Conservation (phyloP, 2,113 vertebrate genomes). For the Cephalopholis sonnerati region DNA sequence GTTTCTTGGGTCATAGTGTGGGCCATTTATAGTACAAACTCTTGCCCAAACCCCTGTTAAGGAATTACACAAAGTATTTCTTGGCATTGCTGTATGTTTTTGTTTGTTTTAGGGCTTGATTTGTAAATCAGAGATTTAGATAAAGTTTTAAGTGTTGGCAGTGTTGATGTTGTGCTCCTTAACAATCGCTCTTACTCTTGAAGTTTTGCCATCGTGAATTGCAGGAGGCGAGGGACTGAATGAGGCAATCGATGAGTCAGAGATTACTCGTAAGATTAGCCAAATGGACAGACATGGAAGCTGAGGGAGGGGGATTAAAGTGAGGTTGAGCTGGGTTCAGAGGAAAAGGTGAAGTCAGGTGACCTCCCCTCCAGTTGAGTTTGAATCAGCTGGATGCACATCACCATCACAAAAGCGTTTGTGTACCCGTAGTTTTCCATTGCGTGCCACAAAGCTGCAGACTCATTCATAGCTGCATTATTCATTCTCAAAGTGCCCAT, state of each 20-base stretch:
- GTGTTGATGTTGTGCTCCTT: slow-evolving; percentile 10
- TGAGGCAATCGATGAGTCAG: slow-evolving; percentile 58
- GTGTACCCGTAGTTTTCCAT: slow-evolving; percentile 18
- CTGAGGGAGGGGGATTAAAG: slow-evolving; percentile 34
- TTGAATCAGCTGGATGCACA: not conserved
- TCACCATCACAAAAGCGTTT: not conserved
- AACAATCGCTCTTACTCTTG: not conserved
- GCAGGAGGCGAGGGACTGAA: slow-evolving; percentile 13
- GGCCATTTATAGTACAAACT: not conserved
- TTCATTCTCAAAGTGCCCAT: slow-evolving; percentile 71
- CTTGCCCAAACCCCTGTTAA: not conserved
- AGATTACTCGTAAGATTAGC: slow-evolving; percentile 57
- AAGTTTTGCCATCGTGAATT: slow-evolving; percentile 27
- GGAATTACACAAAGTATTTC: not conserved
- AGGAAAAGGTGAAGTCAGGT: slow-evolving; percentile 40
- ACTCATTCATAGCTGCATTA: slow-evolving; percentile 77
- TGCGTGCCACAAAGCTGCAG: slow-evolving; percentile 66
- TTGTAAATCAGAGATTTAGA: slow-evolving; percentile 10
- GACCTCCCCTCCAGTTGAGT: not conserved
- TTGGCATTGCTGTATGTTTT: not conserved
- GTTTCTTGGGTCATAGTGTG: not conserved
- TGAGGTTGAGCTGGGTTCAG: slow-evolving; percentile 27
- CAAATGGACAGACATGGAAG: slow-evolving; percentile 5
- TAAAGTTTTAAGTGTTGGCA: not conserved
- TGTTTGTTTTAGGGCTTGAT: slow-evolving; percentile 7